A percentile compares a stretch with the other conserved stretches of the same genome.
Conservation (phyloP, 2,888 invertebrate genomes). For the Chloroclystis v-ata region DNA sequence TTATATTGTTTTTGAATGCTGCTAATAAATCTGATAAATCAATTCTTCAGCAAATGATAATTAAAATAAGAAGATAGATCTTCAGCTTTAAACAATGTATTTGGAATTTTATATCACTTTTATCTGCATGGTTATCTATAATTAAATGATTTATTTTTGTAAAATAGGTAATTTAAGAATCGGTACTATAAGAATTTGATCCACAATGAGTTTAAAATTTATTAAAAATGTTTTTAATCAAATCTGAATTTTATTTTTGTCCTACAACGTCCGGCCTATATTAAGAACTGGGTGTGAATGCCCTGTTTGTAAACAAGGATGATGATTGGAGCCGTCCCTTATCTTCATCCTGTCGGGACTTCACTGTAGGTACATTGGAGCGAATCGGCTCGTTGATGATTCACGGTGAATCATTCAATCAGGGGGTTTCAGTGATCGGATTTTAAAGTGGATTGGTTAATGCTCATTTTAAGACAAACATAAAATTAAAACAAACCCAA, state of each 20-base stretch:
- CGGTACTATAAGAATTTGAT: too few relatives aligned
- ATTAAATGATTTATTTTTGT: background rate
- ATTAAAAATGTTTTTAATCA: background rate
- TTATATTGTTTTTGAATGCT: constrained; percentile 10
- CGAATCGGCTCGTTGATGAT: background rate
- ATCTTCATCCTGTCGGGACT: constrained; percentile 2
- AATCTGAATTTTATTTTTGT: background rate
- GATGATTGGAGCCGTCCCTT: background rate
- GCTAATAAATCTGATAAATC: constrained; percentile 13
- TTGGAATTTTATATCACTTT: too few relatives aligned
- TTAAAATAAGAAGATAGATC: background rate
- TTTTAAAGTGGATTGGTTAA: background rate
- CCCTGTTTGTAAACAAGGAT: background rate
- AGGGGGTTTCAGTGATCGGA: background rate
- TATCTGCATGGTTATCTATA: too few relatives aligned
- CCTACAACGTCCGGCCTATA: background rate
- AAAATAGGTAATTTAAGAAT: too few relatives aligned
- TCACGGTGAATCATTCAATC: background rate
- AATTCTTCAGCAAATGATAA: constrained; percentile 3
- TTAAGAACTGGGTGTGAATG: background rate
- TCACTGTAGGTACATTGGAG: background rate
- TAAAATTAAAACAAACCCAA: background rate
- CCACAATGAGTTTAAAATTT: too few relatives aligned
- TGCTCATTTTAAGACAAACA: background rate
- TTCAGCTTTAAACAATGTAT: too few relatives aligned